Base-by-base conservation (phyloP, 1,140 invertebrate species). In the Aphidius gifuensis region DNA sequence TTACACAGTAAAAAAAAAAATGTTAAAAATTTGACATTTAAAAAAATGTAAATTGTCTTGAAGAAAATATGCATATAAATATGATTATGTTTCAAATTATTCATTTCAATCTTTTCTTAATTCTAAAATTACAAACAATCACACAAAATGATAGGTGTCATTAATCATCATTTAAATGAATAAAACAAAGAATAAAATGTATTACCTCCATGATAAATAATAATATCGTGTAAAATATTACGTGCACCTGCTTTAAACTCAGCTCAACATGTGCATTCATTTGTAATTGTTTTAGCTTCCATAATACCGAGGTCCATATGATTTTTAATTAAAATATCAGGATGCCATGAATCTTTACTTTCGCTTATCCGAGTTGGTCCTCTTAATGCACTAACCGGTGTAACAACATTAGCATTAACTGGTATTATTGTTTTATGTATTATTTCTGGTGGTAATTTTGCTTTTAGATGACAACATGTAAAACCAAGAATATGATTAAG, bases 251-350 rank as follows among this genome's bases (percentile, higher is more conserved):
- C 74, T 60, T 79, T 69, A 64, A 79, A 80, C 60, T 80, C 78
- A 11, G 72, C 64, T 8, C 79, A 71, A 62, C 67, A 77, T 21
- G 74, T 78, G 42, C 79, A 80, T 49, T 74, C 73, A 7, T 74
- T 71, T 6, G 68, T 71, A 38, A 60, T 74, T 11, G 73, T 75
- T 65, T 78, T 79, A 6, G 69, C 67, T 46, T 80, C 78, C 78
- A 80, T 80, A 53, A 80, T 76, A 32, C 75, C 74, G 46, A 80
- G 66, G 61, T 80, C 78, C 75, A 80, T 79, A 32, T 80, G 78
- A 58, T 75, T 74, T 57, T 80, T 80, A 57, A 80, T 77, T 5
- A 80, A 63, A 58, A 78, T 69, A 9, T 69, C 72, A 8, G 78
- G 74, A 8, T 77, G 69, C 78, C 78, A 80, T 9, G 75, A 68